Base-by-base conservation (phyloP, 2,888 invertebrate species). In the Melinaea menophilus region DNA sequence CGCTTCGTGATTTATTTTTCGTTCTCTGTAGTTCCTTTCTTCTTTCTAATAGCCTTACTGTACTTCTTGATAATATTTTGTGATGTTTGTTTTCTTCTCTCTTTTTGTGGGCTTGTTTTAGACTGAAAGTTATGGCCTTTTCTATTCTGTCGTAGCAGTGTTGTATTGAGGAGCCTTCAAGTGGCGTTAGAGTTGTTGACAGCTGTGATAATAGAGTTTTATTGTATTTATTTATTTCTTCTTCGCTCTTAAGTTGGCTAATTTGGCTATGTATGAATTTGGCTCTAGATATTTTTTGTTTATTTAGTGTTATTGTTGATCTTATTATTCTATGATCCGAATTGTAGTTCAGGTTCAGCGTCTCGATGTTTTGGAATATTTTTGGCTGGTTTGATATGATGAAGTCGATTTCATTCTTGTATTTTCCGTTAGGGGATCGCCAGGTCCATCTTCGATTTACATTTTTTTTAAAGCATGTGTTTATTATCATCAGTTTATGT, bases 401-500 rank as follows among this genome's bases (percentile, higher is more conserved):
- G 41, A 48, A 64, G 41, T 65, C 64, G 2, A 67, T 64, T 58
- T 69, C 65, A 12, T 67, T 62, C 46, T 62, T 62, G n/a, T 31
- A 46, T 41, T 48, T 3, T 3, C 61, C 56, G 22, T 69, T 57
- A 2, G 70, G 69, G 11, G 69, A 70, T 11, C 56, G 55, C 72
- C 72, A 72, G 4, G 75, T 74, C 72, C 72, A 74, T 69, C 51
- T 65, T 2, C 33, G 35, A 33, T 64, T 67, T 11, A 5, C 12
- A 34, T 60, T 66, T 62, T 67, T 62, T 63, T 71, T 22, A 3
- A 54, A 63, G 33, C 46, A 69, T 2, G 71, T 72, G 62, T 73
- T 73, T 55, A 73, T 34, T 3, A 74, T 72, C 11, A 69, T 37
- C 7, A 72, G 34, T 9, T 71, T 66, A 34, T 74, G 57, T 72